Evolutionary conservation across 2,113 vertebrate genomes (phyloP).

Genomic region (Melanerpes aurifrons): DNA sequence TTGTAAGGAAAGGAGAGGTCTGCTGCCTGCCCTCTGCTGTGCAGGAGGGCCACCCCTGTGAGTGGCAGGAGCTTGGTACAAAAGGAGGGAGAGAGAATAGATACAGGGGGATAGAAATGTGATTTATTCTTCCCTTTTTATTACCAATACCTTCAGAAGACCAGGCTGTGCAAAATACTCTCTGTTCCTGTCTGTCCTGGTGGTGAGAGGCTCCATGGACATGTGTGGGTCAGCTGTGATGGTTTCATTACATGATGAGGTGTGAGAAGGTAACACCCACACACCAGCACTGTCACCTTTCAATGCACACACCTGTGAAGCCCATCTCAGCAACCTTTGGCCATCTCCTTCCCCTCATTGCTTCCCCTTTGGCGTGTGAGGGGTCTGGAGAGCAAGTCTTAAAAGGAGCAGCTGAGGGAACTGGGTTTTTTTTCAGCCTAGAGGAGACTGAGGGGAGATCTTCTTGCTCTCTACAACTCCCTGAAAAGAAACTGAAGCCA

Average conservation of each 20-base stretch:
- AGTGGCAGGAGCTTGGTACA: background rate
- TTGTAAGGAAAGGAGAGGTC: background rate
- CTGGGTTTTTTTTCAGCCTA: too few species aligned
- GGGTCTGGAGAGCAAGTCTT: too few species aligned
- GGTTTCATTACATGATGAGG: background rate
- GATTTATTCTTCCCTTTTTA: background rate
- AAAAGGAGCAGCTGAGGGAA: too few species aligned
- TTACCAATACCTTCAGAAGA: background rate
- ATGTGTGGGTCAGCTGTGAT: background rate
- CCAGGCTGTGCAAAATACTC: fast-evolving
- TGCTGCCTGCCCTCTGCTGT: background rate
- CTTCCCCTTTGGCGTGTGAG: background rate
- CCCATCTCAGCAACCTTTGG: background rate
- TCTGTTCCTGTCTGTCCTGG: background rate
- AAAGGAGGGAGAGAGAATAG: background rate
- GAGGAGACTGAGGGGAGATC: too few species aligned
- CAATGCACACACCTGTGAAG: background rate
- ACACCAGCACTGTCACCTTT: fast-evolving
- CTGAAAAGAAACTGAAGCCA: too few species aligned
- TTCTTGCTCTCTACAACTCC: too few species aligned
- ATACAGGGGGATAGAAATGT: background rate
- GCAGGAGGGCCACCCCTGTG: background rate
- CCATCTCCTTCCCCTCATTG: background rate
- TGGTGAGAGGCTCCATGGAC: fast-evolving
- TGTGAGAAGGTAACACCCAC: background rate